Conservation (phyloP, 1,140 invertebrate species). For the Zaprionus africanus region DNA sequence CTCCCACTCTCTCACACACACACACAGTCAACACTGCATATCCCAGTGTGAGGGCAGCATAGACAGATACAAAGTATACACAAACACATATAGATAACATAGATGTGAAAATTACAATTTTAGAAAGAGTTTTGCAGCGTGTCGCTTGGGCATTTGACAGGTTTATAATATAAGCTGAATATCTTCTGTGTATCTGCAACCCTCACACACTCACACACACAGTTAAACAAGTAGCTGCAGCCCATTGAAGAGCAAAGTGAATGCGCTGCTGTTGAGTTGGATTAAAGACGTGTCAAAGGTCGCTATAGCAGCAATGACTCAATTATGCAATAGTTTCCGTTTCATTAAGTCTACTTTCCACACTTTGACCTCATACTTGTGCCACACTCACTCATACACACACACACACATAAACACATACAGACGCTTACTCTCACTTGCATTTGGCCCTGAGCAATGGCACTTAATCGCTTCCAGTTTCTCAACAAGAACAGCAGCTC, state of each 20-base stretch:
- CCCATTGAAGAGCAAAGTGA: neutral
- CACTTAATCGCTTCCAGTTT: slow-evolving; percentile 56
- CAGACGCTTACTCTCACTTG: slow-evolving; percentile 3
- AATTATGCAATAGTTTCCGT: slow-evolving; percentile 78
- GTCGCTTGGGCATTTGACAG: neutral
- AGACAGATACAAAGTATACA: neutral
- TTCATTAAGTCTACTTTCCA: slow-evolving; percentile 72
- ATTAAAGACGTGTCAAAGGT: slow-evolving; percentile 14
- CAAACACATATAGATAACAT: neutral
- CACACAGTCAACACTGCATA: neutral
- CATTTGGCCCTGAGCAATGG: slow-evolving; percentile 36
- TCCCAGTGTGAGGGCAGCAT: neutral
- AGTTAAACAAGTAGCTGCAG: neutral
- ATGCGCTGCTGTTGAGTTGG: neutral
- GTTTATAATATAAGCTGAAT: neutral
- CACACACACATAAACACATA: neutral
- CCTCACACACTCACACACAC: neutral
- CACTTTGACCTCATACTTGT: slow-evolving; percentile 25
- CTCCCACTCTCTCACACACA: slow-evolving; percentile 3
- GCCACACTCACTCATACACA: slow-evolving; percentile 21
- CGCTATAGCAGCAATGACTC: slow-evolving; percentile 55
- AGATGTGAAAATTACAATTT: neutral
- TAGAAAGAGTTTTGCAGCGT: neutral
- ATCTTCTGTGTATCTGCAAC: neutral
- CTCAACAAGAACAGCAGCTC: slow-evolving; percentile 32